These are phyloP conservation scores for Reticulitermes lucifugus DNA, from an alignment of 2,888 invertebrate genomes.

Conservation along the genomic window DNA sequence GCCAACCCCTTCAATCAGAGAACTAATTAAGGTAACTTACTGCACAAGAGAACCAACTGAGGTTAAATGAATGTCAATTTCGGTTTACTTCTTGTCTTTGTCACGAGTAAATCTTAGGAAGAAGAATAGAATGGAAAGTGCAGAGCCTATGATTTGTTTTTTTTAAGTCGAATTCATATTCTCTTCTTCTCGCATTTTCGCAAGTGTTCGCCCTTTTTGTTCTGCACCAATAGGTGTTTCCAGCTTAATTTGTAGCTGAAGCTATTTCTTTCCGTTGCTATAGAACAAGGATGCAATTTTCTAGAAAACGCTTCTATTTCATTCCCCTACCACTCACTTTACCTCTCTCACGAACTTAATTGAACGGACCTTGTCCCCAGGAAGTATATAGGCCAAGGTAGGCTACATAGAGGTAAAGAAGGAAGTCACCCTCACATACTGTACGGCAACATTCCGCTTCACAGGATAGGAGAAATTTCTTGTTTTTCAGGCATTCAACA, in stretches of 20 bases:
- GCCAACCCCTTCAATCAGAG: no score
- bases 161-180: neutral
- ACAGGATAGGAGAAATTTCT: neutral
- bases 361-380: neutral
- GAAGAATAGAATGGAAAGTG: no score
- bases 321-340: neutral
- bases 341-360: neutral
- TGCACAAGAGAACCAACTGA: no score
- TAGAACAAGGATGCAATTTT: constrained; percentile 20
- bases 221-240: neutral
- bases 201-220: neutral
- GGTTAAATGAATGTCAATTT: no score
- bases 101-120: no score
- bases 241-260: neutral
- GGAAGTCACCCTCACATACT: neutral
- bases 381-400: neutral
- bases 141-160: no score
- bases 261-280: neutral
- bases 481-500: neutral
- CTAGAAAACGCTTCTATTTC: neutral
- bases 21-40: no score
- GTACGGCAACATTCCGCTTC: neutral
- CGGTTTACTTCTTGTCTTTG: no score
- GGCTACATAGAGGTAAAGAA: neutral
- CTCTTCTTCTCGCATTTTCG: neutral